phyloP scores from a whole-genome alignment of 1,140 invertebrate species.

The Hypothenemus hampei region DNA sequence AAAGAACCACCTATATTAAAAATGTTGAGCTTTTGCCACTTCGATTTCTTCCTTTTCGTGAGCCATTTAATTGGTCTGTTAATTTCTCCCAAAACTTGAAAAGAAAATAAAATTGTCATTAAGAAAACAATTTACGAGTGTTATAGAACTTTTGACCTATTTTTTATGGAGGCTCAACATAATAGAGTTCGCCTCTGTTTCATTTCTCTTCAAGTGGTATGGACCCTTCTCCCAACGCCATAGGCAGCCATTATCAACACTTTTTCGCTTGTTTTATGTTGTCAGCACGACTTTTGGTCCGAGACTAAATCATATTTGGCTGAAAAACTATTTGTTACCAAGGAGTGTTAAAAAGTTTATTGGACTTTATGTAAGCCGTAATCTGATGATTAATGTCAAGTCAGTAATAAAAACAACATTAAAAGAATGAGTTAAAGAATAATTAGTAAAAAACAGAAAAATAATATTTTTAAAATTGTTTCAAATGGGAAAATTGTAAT shows the following conservation, averaged over 20 bases:
- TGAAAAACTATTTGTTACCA: not conserved
- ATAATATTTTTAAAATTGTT: not conserved
- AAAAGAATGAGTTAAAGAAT: not conserved
- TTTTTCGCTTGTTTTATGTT: slow-evolving; percentile 14
- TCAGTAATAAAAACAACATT: not conserved
- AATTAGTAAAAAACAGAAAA: not conserved
- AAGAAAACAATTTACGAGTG: not conserved
- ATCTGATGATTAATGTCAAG: not conserved
- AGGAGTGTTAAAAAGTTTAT: not conserved
- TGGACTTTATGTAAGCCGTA: not conserved
- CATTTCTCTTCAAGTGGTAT: slow-evolving; percentile 1
- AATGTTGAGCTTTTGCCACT: slow-evolving; percentile 7
- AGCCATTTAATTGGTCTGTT: slow-evolving; percentile 2
- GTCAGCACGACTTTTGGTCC: slow-evolving; percentile 12
- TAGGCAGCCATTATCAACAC: slow-evolving; percentile 6
- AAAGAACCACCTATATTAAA: slow-evolving; percentile 22
- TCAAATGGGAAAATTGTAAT: not conserved
- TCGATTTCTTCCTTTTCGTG: not conserved
- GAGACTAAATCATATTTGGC: slow-evolving; percentile 6
- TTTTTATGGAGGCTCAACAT: no score
- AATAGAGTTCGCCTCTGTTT: no score
- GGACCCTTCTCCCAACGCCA: not conserved
- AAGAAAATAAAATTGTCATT: not conserved
- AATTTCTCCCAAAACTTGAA: not conserved
- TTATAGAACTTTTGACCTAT: no score